A percentile compares a stretch with the other conserved stretches of the same genome.
Conservation (phyloP, 2,113 vertebrate species). For the Bufo gargarizans region DNA sequence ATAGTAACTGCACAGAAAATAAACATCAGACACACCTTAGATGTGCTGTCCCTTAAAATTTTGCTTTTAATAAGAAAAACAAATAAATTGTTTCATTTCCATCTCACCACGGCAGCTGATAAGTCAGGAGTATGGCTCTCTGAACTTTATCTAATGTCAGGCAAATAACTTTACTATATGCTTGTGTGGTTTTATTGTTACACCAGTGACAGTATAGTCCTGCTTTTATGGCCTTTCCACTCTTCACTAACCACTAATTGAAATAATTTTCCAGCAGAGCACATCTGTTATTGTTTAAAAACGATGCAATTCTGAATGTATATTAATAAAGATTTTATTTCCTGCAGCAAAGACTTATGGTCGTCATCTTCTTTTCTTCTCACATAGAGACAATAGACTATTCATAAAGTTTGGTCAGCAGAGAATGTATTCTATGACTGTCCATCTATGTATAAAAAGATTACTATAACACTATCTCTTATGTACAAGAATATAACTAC, state of each 20-base stretch:
- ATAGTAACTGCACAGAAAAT: not conserved
- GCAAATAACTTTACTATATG: slow-evolving; percentile 44
- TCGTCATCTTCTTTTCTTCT: not conserved
- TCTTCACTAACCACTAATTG: slow-evolving; percentile 55
- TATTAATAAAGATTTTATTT: slow-evolving; percentile 48
- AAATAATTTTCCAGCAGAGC: slow-evolving; percentile 50
- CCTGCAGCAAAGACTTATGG: not conserved
- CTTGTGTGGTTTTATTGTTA: slow-evolving; percentile 50
- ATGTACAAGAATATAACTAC: too few species aligned
- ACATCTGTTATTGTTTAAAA: slow-evolving; percentile 53
- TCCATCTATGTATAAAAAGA: too few species aligned
- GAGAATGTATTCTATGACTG: too few species aligned
- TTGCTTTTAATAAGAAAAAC: slow-evolving; percentile 25
- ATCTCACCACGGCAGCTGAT: slow-evolving; percentile 7
- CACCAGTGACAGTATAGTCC: slow-evolving; percentile 20
- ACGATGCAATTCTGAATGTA: not conserved
- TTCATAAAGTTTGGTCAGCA: too few species aligned
- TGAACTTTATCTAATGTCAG: slow-evolving; percentile 31
- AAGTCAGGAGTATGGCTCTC: not conserved
- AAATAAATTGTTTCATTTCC: not conserved
- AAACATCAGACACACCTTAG: too few species aligned
- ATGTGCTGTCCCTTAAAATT: slow-evolving; percentile 5
- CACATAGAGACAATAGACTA: too few species aligned
- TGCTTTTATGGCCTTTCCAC: slow-evolving; percentile 44
- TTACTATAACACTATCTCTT: too few species aligned